phyloP scores from a whole-genome alignment of 1,140 invertebrate genomes.

The Dendroctonus ponderosae region DNA sequence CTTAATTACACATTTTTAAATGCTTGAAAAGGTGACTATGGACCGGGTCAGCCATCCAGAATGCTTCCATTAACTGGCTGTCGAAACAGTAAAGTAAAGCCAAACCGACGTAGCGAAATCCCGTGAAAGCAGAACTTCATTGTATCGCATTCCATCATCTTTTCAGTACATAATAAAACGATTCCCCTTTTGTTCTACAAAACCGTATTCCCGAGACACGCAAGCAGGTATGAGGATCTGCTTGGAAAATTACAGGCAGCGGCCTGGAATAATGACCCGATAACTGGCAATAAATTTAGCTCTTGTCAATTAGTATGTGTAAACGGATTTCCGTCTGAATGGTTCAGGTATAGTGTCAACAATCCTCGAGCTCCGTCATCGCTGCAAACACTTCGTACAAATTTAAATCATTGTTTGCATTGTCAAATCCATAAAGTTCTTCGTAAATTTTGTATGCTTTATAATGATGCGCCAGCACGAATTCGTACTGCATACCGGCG shows the following conservation, averaged over 20 bases:
- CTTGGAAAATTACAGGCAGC: slow-evolving; percentile 10
- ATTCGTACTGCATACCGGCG: slow-evolving; percentile 16
- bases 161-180: slow-evolving; percentile 16
- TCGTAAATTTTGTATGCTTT: slow-evolving; percentile 21
- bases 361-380: slow-evolving; percentile 7
- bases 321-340: slow-evolving; percentile 17
- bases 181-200: slow-evolving; percentile 15
- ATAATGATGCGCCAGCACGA: slow-evolving; percentile 23
- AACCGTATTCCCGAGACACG: slow-evolving; percentile 10
- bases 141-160: slow-evolving; percentile 21
- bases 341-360: slow-evolving; percentile 15
- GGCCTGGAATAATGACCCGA: slow-evolving; percentile 19
- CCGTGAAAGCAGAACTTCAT: slow-evolving; percentile 13
- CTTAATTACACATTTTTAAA: no score
- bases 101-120: slow-evolving; percentile 2
- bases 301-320: slow-evolving; percentile 24
- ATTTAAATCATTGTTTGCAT: slow-evolving; percentile 21
- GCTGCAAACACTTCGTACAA: slow-evolving; percentile 17
- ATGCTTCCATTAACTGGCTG: no score
- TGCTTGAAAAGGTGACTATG: no score
- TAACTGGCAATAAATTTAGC: slow-evolving; percentile 24
- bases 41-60: no score
- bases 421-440: slow-evolving; percentile 20
- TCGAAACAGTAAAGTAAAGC: neutral
- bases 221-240: slow-evolving; percentile 8